Conservation (phyloP, 2,888 invertebrate species). For the Nineta flava region DNA sequence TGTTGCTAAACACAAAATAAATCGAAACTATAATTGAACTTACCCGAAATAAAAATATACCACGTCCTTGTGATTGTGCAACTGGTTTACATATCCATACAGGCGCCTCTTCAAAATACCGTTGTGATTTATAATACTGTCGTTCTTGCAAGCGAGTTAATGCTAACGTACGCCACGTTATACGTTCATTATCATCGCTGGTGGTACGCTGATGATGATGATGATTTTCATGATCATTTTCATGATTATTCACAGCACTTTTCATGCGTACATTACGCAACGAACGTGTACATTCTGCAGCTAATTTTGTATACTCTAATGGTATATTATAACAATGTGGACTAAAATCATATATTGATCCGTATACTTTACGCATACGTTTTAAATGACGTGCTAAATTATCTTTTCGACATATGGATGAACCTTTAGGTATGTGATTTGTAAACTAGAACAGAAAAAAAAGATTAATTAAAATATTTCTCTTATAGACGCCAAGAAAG, state of each 20-base stretch:
- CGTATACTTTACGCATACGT: slow-evolving; percentile 68
- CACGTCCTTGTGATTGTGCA: slow-evolving; percentile 69
- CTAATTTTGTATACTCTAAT: slow-evolving; percentile 67
- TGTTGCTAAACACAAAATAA: background rate
- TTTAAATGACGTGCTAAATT: slow-evolving; percentile 59
- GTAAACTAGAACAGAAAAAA: slow-evolving; percentile 41
- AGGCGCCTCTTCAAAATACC: slow-evolving; percentile 13
- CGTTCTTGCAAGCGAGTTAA: background rate
- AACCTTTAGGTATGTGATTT: slow-evolving; percentile 72
- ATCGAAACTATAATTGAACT: slow-evolving; percentile 8
- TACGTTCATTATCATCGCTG: background rate
- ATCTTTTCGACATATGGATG: slow-evolving; percentile 72
- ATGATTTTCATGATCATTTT: background rate
- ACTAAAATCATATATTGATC: slow-evolving; percentile 69
- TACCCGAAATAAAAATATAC: slow-evolving; percentile 69
- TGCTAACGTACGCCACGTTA: slow-evolving; percentile 1
- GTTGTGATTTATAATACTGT: background rate
- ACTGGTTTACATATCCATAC: slow-evolving; percentile 87
- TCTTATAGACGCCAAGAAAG: too few species aligned
- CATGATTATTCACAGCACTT: background rate
- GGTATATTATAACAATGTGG: slow-evolving; percentile 70
- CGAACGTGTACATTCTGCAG: slow-evolving; percentile 54
- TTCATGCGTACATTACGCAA: slow-evolving; percentile 19
- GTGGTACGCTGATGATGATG: background rate
- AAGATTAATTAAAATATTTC: background rate